Evolutionary conservation across 1,140 invertebrate genomes (phyloP), one percentile per base, ranked within the genome.

Genomic region (Cydia amplana): DNA sequence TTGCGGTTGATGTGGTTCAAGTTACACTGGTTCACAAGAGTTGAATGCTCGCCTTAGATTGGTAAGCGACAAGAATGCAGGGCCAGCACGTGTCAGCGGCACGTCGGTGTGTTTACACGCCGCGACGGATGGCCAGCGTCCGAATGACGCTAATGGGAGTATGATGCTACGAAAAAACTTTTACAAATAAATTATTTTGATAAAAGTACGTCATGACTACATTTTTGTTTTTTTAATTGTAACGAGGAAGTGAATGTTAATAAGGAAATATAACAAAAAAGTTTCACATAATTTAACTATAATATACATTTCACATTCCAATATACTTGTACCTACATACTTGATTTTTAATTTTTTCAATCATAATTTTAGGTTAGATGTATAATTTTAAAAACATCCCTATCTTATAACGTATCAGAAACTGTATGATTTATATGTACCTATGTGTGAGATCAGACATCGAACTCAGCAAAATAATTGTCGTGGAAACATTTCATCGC

Each of bases 31-130:
- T 60, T 60, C n/a, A 60, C 20, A 23, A 3, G 55, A 60, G 20
- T 60, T n/a, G 2, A 60, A 60, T 60, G 55, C 9, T 60, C 20
- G 18, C 55, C 4, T 23, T 9, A 12, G 55, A 7, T 20, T 60
- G 20, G 9, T 1, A 60, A 40, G n/a, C 65, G 32, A 10, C 64
- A 64, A 25, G 20, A 28, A 23, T 25, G 28, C 64, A 16, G 28
- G 65, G 28, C n/a, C 28, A 36, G 65, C 65, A 70, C 65, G 65
- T 70, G 65, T 70, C 65, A 23, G 32, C 65, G 32, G 23, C 65
- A 36, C 65, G 28, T 36, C 32, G 65, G 65, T 18, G 25, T 70
- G 65, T 70, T 70, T 70, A 70, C 65, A 70, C 28, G 65, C 65
- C 65, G 28, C 65, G 65, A 70, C 32, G 65, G 32, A 70, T 70